These are phyloP conservation scores for Galeopsomyia nigrocyanea DNA, from an alignment of 2,888 invertebrate genomes.

Conservation along the genomic window DNA sequence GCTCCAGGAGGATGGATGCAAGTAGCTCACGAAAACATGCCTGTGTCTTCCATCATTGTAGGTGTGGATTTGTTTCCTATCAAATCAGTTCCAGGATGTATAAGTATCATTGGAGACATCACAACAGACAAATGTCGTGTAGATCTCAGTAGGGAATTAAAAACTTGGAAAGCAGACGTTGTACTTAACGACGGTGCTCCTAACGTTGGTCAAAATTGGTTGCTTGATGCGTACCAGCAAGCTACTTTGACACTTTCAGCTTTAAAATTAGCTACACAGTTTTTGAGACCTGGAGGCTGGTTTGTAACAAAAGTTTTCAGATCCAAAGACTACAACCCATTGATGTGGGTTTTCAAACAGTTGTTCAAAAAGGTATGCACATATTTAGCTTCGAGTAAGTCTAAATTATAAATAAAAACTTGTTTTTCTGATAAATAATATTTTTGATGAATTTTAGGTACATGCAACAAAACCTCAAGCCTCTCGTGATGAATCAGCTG, in stretches of 20 bases:
- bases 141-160: constrained; percentile 85
- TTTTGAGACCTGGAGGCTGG: constrained; percentile 92
- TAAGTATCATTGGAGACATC: constrained; percentile 93
- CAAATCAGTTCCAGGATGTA: constrained; percentile 89
- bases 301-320: constrained; percentile 99
- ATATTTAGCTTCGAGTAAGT: not conserved
- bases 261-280: constrained; percentile 90
- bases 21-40: constrained; percentile 98
- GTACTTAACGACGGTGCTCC: constrained; percentile 98
- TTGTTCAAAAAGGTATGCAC: constrained; percentile 85
- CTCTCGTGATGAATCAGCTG: constrained; percentile 97
- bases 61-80: constrained; percentile 98
- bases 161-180: constrained; percentile 97
- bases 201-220: constrained; percentile 97
- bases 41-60: constrained; percentile 92
- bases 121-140: constrained; percentile 94
- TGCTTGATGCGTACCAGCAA: constrained; percentile 97
- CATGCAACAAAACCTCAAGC: constrained; percentile 99
- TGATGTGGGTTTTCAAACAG: constrained; percentile 96
- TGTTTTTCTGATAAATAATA: not conserved
- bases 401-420: not conserved
- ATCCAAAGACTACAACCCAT: constrained; percentile 96
- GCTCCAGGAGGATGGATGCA: constrained; percentile 99
- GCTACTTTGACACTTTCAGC: constrained; percentile 92
- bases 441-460: constrained; percentile 70